Base-by-base conservation (phyloP, 1,140 invertebrate species). In the Heliconius nattereri region DNA sequence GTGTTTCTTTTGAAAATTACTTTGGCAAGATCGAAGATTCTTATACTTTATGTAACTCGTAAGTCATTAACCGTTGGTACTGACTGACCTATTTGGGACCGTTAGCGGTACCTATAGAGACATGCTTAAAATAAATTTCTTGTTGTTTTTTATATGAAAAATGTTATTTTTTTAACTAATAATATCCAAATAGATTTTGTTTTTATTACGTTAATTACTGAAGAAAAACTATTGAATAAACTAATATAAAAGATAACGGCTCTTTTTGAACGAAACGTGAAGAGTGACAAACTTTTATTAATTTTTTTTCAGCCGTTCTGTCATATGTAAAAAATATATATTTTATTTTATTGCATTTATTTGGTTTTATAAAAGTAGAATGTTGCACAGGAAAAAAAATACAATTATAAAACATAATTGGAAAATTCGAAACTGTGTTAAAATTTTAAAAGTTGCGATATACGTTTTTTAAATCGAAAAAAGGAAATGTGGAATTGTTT, bases 21-120 rank as follows among this genome's bases (percentile, higher is more conserved):
- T 71, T 11, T 40, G 37, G 75, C 37, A 71, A 71, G 70, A 32
- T 71, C 37, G 40, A 32, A 70, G n/a, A 66, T 66, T 66, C 54
- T 37, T 66, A 16, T 52, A 45, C 23, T n/a, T 78, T 78, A 72
- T 78, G 52, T 78, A 78, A 78, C 70, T 71, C 40, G 7, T 49
- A n/a, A 60, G 45, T 78, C 76, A 72, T 16, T 78, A 49, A 78
- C 66, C 70, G 45, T 78, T 71, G 26, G 45, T 57, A 23, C 26
- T n/a, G 19, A 75, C 32, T 74, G 29, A 74, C 73, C 73, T 54
- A 26, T 29, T 74, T 74, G 60, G 11, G n/a, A 26, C 60, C 11
- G 60, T 16, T 66, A 66, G 40, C 40, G 40, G 13, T 45, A 3
- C 0, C 40, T 16, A 45, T 45, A 45, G 3, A 66, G 23, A 66